Base-by-base conservation (phyloP, 1,140 invertebrate species). In the Orius laevigatus region DNA sequence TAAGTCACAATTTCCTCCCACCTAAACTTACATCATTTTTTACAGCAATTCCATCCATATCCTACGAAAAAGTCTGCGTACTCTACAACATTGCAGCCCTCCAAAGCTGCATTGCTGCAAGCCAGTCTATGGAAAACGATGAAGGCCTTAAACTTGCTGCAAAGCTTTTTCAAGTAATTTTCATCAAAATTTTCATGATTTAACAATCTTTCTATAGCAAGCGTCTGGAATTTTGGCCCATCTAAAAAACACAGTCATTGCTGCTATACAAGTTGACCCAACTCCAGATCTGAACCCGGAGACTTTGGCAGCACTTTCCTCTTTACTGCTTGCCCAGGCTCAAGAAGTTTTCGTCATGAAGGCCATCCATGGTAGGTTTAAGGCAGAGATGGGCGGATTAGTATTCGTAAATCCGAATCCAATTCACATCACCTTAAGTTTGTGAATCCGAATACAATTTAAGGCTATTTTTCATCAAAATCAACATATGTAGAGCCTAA, bases 261-360 rank as follows among this genome's bases (percentile, higher is more conserved):
- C 84, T 49, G 76, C 81, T 1, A 80, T 94, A 55, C 88, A 90
- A 59, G 86, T 91, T 65, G 93, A 98, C 58, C 88, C 91, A 3
- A 96, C 92, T 1, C 86, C 89, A 4, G 95, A 99, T 68, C 71
- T 98, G 51, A 81, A 80, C 62, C 86, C 91, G 5, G 94, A 98
- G 54, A 88, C 90, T 2, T 70, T 98, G 6, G 70, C 72, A 48
- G 85, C 90, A 31, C 68, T 98, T 8, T 74, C 81, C 20, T 69
- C 79, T 10, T 66, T 98, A 40, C 97, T 98, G 92, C 65, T 98
- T 1, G 93, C 95, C 5, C 94, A 98, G 66, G 94, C 90, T 1
- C 94, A 98, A 68, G 95, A 99, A 69, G 82, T 92, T 50, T 90
- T 98, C 62, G 90, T 91, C 41, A 74, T 83, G 49, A 98, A 99